These are phyloP conservation scores for cattle (Bos taurus) DNA, from an alignment of 2,113 vertebrate species.

Conservation along the genomic window DNA sequence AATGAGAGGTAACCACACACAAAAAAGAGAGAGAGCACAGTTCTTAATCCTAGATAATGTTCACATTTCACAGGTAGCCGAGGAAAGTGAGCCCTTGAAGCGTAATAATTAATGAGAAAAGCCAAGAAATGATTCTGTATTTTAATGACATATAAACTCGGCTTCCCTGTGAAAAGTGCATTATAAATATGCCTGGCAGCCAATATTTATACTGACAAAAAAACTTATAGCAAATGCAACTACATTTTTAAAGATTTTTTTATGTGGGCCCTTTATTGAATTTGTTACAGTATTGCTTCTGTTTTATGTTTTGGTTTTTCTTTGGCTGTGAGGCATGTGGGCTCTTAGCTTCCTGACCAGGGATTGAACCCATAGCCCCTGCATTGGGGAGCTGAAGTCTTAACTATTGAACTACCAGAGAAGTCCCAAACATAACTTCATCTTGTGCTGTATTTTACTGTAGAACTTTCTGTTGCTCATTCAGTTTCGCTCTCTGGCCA, in stretches of 20 bases:
- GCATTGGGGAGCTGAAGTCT: background rate
- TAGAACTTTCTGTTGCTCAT: background rate
- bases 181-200: background rate
- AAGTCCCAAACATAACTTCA: background rate
- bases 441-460: background rate
- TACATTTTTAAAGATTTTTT: background rate
- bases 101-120: background rate
- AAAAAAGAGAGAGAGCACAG: background rate
- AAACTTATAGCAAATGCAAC: background rate
- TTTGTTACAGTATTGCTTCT: background rate
- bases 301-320: background rate
- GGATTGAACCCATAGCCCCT: background rate
- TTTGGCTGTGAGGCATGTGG: background rate
- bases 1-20: background rate
- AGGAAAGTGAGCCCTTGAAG: background rate
- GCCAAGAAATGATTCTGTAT: background rate
- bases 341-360: background rate
- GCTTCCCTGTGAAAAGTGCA: background rate
- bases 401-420: background rate
- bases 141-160: background rate
- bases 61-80: background rate
- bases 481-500: background rate
- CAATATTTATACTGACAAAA: background rate
- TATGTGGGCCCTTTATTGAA: background rate
- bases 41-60: background rate